A percentile compares a stretch with the other conserved stretches of the same genome.
phyloP scores from a whole-genome alignment of 2,888 invertebrate species.

The Ditylenchus weischeri region DNA sequence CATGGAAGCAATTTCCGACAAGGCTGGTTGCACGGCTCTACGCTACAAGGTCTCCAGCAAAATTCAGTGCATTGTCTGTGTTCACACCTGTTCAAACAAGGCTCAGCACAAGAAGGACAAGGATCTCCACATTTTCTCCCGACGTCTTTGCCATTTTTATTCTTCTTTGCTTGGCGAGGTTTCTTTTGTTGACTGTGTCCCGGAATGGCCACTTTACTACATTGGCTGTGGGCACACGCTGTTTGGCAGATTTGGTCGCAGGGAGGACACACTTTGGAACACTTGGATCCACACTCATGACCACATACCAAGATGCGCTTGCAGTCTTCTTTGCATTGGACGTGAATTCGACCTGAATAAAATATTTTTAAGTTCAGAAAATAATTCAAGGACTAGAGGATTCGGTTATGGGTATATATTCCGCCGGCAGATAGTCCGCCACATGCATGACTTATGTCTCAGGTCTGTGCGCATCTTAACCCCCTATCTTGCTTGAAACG shows the following conservation, averaged over 20 bases:
- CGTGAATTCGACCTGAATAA: constrained; percentile 65
- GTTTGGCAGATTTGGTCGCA: constrained; percentile 62
- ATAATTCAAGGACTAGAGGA: too few relatives aligned
- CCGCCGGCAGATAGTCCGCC: too few relatives aligned
- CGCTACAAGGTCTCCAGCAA: constrained; percentile 59
- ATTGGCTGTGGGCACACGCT: constrained; percentile 64
- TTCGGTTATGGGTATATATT: too few relatives aligned
- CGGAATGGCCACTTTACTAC: constrained; percentile 49
- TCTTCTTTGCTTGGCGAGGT: constrained; percentile 12
- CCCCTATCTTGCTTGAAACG: too few relatives aligned
- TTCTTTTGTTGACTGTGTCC: constrained; percentile 8
- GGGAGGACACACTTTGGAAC: constrained; percentile 54
- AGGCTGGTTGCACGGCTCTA: constrained; percentile 59
- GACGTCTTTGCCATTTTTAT: background rate
- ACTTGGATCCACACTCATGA: constrained; percentile 61
- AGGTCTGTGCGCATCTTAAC: too few relatives aligned
- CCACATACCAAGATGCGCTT: constrained; percentile 67
- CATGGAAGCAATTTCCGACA: constrained; percentile 62
- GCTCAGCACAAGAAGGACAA: constrained; percentile 58
- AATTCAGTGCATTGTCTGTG: constrained; percentile 53
- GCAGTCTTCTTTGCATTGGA: constrained; percentile 65
- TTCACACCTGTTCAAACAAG: constrained; percentile 59
- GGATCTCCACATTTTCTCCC: constrained; percentile 43
- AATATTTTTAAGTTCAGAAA: background rate
- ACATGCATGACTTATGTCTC: too few relatives aligned